A percentile compares a stretch with the other conserved stretches of the same genome.
Evolutionary conservation across 2,113 vertebrate species (phyloP).

Genomic region (Carassius auratus): DNA sequence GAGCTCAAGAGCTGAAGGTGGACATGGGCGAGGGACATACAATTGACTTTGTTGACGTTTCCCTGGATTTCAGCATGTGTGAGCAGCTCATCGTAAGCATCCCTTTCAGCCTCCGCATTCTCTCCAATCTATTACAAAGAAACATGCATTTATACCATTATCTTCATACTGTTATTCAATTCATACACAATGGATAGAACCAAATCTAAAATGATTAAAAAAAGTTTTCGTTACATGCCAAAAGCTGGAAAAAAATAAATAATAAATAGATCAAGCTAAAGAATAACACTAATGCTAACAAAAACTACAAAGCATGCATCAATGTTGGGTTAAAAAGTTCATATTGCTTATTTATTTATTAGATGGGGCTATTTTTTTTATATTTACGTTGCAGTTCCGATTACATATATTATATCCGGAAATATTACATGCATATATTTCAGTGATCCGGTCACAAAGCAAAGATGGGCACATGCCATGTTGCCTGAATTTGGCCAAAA

Average conservation of each 20-base stretch:
- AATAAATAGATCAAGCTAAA: too few relatives aligned
- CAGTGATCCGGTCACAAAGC: background rate
- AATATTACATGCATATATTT: background rate
- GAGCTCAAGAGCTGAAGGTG: background rate
- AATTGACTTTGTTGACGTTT: slow-evolving; percentile 94
- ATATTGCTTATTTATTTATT: background rate
- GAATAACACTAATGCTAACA: too few relatives aligned
- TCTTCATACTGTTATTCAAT: too few relatives aligned
- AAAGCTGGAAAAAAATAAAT: too few relatives aligned
- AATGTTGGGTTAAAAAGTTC: too few relatives aligned
- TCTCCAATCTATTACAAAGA: slow-evolving; percentile 70
- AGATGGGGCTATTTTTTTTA: background rate
- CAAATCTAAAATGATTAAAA: too few relatives aligned
- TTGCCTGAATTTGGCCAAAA: background rate
- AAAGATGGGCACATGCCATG: background rate
- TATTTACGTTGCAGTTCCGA: background rate
- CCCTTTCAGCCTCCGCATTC: slow-evolving; percentile 84
- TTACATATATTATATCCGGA: background rate
- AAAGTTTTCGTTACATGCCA: too few relatives aligned
- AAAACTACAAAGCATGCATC: background rate
- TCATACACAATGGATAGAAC: too few relatives aligned
- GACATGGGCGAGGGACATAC: slow-evolving; percentile 71
- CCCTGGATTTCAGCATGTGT: slow-evolving; percentile 98
- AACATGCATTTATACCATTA: too few relatives aligned
- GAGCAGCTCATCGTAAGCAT: slow-evolving; percentile 94